phyloP scores from a whole-genome alignment of 2,113 vertebrate genomes.

The Anguilla rostrata region DNA sequence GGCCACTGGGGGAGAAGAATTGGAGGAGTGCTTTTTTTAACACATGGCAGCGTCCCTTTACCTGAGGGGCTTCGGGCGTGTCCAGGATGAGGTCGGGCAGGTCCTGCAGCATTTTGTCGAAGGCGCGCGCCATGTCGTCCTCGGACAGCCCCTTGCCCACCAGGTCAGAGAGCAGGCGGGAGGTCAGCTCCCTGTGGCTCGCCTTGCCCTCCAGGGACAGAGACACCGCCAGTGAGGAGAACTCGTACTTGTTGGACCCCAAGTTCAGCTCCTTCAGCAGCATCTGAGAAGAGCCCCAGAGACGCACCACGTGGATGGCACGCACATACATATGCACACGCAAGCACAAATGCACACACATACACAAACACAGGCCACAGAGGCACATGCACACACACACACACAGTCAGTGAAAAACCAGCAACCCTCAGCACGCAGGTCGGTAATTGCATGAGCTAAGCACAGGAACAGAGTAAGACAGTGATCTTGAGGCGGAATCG shows the following conservation, averaged over 20 bases:
- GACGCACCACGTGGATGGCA: neutral
- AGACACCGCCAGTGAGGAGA: constrained; percentile 77
- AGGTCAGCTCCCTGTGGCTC: constrained; percentile 84
- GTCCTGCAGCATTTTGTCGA: constrained; percentile 78
- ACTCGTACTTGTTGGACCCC: constrained; percentile 68
- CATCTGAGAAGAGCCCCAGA: constrained; percentile 56
- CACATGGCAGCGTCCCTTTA: constrained; percentile 33
- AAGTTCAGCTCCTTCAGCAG: constrained; percentile 78
- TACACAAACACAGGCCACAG: neutral
- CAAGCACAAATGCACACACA: neutral
- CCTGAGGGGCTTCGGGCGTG: constrained; percentile 84
- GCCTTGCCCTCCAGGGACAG: constrained; percentile 82
- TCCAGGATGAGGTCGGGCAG: constrained; percentile 84
- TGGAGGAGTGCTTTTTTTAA: neutral
- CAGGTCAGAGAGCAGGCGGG: constrained; percentile 80
- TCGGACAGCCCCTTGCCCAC: constrained; percentile 69
- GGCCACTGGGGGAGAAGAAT: too few relatives aligned
- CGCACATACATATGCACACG: neutral
- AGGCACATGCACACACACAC: neutral
- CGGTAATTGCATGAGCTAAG: neutral
- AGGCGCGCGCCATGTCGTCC: constrained; percentile 73
- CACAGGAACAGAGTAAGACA: neutral
- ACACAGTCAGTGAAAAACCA: neutral
- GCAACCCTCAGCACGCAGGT: neutral
- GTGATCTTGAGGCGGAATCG: neutral